A percentile compares a stretch with the other conserved stretches of the same genome.
Evolutionary conservation across 2,797 vertebrate genomes (phyloP).

Genomic region (Falco biarmicus): DNA sequence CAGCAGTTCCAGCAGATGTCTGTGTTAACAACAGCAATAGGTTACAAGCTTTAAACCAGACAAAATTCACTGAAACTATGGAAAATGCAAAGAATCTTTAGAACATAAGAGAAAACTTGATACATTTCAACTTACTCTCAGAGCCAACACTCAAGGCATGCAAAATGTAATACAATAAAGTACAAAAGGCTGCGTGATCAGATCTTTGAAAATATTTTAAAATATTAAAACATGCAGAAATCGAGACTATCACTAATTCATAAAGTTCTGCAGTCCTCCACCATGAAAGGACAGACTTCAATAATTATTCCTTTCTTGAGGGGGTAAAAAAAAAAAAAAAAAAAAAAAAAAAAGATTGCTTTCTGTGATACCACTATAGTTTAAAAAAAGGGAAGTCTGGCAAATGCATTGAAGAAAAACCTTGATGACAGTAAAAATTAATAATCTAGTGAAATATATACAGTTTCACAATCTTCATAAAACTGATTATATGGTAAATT

Average conservation of each 20-base stretch:
- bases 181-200: not conserved
- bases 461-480: not conserved
- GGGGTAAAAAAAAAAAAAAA: too few species aligned
- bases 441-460: not conserved
- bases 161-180: not conserved
- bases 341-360: not conserved
- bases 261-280: not conserved
- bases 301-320: not conserved
- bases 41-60: not conserved
- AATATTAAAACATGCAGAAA: not conserved
- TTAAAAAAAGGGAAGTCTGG: not conserved
- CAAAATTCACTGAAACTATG: not conserved
- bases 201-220: not conserved
- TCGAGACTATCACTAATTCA: not conserved
- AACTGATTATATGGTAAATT: not conserved
- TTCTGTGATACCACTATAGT: not conserved
- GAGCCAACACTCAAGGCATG: not conserved
- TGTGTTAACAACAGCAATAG: slow-evolving; percentile 59
- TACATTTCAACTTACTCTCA: not conserved
- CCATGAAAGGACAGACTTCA: not conserved
- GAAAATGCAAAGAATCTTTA: not conserved
- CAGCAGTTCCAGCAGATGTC: slow-evolving; percentile 91
- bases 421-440: not conserved
- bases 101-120: not conserved
- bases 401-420: not conserved